These are phyloP conservation scores for Salminus brasiliensis DNA, from an alignment of 2,113 vertebrate species.

Conservation along the genomic window DNA sequence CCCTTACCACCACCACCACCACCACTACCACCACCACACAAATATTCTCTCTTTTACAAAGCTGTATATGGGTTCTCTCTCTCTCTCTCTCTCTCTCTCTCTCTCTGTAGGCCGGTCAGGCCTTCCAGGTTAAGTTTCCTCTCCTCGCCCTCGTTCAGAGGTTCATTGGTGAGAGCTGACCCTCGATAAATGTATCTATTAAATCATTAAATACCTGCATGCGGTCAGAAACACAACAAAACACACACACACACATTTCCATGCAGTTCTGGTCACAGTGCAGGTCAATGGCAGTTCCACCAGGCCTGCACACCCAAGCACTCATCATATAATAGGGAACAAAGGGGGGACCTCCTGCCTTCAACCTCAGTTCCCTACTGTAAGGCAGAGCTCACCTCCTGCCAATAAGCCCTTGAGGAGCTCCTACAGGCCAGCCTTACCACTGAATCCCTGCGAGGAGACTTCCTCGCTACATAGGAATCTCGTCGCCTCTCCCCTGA, in stretches of 20 bases:
- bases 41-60: not conserved
- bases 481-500: conserved; percentile 44
- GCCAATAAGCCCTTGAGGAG: not conserved
- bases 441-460: not conserved
- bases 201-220: no score
- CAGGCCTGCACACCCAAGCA: no score
- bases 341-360: no score
- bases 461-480: not conserved
- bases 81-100: not conserved
- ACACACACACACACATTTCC: no score
- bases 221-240: no score
- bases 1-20: not conserved
- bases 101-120: not conserved
- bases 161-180: no score
- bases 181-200: no score
- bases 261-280: no score
- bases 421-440: conserved; percentile 11
- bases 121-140: conserved; percentile 28
- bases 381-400: not conserved
- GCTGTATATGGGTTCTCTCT: not conserved
- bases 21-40: not conserved
- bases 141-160: not conserved
- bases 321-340: no score
- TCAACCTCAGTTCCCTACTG: not conserved
- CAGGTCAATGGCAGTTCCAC: no score